A percentile compares a stretch with the other conserved stretches of the same genome.
Evolutionary conservation across 2,797 vertebrate genomes (phyloP).

Genomic region (Anomalospiza imberbis): DNA sequence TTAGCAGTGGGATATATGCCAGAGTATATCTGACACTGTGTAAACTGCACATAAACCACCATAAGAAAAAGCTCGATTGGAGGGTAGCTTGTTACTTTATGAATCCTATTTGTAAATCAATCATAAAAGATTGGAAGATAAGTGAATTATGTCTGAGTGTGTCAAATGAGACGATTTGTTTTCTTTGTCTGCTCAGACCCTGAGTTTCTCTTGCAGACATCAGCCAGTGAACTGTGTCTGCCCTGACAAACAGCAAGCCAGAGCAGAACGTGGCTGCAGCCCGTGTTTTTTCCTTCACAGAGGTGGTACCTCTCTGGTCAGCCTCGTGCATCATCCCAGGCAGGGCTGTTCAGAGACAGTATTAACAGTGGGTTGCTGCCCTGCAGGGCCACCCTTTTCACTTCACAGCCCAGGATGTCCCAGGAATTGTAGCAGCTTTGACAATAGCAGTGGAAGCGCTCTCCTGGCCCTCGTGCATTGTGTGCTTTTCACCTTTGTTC

Average conservation of each 20-base stretch:
- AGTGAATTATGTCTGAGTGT: not conserved
- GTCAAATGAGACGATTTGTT: not conserved
- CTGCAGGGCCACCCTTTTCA: not conserved
- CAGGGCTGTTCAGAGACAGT: not conserved
- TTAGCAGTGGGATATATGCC: not conserved
- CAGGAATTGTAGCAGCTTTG: not conserved
- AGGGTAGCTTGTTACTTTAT: not conserved
- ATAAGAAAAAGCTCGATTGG: not conserved
- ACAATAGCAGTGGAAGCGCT: not conserved
- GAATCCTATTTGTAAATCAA: not conserved
- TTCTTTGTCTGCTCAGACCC: not conserved
- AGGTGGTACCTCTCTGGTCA: not conserved
- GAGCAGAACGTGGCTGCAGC: not conserved
- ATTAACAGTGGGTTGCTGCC: not conserved
- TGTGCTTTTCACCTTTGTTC: slow-evolving; percentile 60
- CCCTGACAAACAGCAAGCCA: not conserved
- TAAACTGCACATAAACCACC: not conserved
- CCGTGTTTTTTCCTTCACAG: fast-evolving
- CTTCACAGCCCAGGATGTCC: not conserved
- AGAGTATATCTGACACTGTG: not conserved
- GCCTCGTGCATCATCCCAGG: not conserved
- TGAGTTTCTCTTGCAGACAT: not conserved
- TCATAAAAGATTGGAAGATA: not conserved
- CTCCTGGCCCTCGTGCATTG: not conserved
- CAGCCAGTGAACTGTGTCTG: not conserved